Evolutionary conservation across 2,888 invertebrate genomes (phyloP).

Genomic region (Chironomus riparius): DNA sequence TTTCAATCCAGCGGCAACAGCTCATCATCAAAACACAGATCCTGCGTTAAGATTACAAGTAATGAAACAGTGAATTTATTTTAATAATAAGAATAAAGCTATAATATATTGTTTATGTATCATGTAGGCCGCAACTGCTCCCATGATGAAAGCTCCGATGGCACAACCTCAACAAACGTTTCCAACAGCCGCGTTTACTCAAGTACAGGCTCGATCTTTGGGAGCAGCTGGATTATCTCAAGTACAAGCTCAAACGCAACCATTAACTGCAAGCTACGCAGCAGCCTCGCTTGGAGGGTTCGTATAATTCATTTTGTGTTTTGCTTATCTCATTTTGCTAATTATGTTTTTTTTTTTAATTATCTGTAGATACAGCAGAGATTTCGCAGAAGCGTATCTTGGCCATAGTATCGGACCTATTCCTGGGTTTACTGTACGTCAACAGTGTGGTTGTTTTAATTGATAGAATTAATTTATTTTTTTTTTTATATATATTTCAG

Average conservation of each 20-base stretch:
- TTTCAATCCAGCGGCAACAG: constrained; percentile 76
- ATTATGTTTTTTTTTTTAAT: background rate
- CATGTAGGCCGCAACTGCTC: constrained; percentile 56
- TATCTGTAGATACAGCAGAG: constrained; percentile 67
- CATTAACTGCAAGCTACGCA: constrained; percentile 58
- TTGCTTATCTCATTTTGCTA: constrained; percentile 34
- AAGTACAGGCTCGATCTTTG: constrained; percentile 71
- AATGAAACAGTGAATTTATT: constrained; percentile 34
- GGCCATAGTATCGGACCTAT: constrained; percentile 94
- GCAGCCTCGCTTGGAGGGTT: constrained; percentile 47
- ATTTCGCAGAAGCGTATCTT: constrained; percentile 88
- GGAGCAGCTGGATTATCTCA: constrained; percentile 62
- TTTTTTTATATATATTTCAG: constrained; percentile 46
- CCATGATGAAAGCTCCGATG: constrained; percentile 77
- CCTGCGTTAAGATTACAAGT: constrained; percentile 88
- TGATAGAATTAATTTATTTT: background rate
- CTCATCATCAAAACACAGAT: constrained; percentile 54
- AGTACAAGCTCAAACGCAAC: constrained; percentile 35
- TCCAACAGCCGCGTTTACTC: constrained; percentile 80
- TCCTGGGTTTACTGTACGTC: constrained; percentile 89
- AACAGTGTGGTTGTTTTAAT: background rate
- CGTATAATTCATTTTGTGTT: constrained; percentile 36
- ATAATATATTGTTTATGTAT: background rate
- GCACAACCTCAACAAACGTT: constrained; percentile 79
- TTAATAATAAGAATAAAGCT: no score